phyloP scores from a whole-genome alignment of 1,140 invertebrate genomes.

The Cyrtorhinus lividipennis region DNA sequence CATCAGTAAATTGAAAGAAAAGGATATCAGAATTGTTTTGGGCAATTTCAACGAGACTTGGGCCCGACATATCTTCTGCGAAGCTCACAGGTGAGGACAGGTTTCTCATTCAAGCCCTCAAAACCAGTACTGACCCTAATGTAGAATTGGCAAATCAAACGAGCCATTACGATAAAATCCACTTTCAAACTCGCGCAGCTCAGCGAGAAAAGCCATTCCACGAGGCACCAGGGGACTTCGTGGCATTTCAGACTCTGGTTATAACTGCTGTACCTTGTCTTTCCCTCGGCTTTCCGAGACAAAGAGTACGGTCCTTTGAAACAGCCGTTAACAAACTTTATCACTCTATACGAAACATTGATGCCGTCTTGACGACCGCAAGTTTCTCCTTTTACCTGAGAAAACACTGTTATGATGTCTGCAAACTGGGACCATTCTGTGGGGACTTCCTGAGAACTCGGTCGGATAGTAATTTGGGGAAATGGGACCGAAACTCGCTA shows the following conservation, averaged over 20 bases:
- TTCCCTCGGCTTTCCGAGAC: too few species aligned
- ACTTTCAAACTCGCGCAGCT: too few species aligned
- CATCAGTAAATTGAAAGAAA: slow-evolving; percentile 71
- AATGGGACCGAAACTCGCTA: too few species aligned
- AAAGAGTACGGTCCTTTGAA: neutral
- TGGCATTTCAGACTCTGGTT: too few species aligned
- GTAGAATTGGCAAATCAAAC: too few species aligned
- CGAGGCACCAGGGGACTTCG: too few species aligned
- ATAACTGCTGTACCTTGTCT: too few species aligned
- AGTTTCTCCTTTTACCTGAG: neutral
- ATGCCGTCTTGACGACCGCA: neutral
- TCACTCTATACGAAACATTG: neutral
- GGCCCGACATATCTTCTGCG: slow-evolving; percentile 87
- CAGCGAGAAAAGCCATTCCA: too few species aligned
- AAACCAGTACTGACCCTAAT: too few species aligned
- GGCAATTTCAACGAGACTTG: slow-evolving; percentile 93
- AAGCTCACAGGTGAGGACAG: slow-evolving; percentile 66
- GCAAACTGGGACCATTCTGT: neutral
- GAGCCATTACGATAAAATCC: too few species aligned
- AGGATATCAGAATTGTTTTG: slow-evolving; percentile 88
- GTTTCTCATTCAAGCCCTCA: too few species aligned
- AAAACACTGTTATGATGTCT: neutral
- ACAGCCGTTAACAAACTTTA: slow-evolving; percentile 6
- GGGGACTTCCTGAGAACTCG: neutral
- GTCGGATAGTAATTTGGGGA: too few species aligned